A percentile compares a stretch with the other conserved stretches of the same genome.
phyloP scores from a whole-genome alignment of 2,888 invertebrate genomes.

The Hyposoter didymator region DNA sequence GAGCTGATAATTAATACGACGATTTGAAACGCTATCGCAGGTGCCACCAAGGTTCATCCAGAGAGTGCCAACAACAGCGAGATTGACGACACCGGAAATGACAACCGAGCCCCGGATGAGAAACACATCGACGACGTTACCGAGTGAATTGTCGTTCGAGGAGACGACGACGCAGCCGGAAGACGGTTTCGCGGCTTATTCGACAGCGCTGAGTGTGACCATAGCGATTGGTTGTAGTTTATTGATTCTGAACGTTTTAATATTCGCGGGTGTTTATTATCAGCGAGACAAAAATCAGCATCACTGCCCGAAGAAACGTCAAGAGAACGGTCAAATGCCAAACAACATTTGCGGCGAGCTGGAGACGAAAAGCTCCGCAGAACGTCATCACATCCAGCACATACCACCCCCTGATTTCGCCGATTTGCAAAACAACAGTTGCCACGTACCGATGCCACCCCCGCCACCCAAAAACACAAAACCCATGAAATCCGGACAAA shows the following conservation, averaged over 20 bases:
- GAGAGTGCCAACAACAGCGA: constrained; percentile 80
- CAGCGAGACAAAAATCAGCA: constrained; percentile 93
- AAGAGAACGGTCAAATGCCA: constrained; percentile 94
- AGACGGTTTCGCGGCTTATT: constrained; percentile 95
- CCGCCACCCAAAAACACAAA: constrained; percentile 91
- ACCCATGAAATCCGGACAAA: constrained; percentile 82
- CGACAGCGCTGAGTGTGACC: constrained; percentile 95
- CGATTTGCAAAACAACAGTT: constrained; percentile 89
- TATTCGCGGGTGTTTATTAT: constrained; percentile 97
- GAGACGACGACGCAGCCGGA: constrained; percentile 86
- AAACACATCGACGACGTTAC: constrained; percentile 76
- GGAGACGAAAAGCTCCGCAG: constrained; percentile 89
- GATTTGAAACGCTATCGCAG: constrained; percentile 69
- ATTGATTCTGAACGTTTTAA: constrained; percentile 95
- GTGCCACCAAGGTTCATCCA: constrained; percentile 82
- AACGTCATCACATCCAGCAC: constrained; percentile 93
- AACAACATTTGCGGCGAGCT: constrained; percentile 95
- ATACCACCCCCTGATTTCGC: constrained; percentile 94
- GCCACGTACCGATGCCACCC: constrained; percentile 88
- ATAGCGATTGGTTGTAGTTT: constrained; percentile 97
- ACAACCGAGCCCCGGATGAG: constrained; percentile 76
- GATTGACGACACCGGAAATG: constrained; percentile 78
- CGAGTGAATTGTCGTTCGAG: constrained; percentile 80
- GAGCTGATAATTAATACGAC: too few relatives aligned
- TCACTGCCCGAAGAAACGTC: constrained; percentile 87